Conservation (phyloP, 2,113 vertebrate genomes). For the Crypturellus undulatus region DNA sequence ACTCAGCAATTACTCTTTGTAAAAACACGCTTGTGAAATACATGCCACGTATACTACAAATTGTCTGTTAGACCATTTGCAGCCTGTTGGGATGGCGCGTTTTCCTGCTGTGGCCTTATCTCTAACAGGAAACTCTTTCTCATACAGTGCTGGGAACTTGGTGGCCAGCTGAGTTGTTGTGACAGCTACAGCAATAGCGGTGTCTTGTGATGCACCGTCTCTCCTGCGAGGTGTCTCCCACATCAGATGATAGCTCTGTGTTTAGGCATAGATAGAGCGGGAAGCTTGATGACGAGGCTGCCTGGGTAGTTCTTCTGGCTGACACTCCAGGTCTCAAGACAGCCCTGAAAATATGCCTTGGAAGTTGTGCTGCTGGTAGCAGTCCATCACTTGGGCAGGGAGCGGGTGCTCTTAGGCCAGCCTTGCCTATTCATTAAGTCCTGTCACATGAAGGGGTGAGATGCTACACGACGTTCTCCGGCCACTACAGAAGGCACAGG, state of each 20-base stretch:
- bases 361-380: fast-evolving
- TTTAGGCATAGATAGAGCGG: background rate
- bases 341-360: background rate
- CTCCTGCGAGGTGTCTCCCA: background rate
- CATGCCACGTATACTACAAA: background rate
- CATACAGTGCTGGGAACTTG: background rate
- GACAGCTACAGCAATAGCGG: background rate
- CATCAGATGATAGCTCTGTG: background rate
- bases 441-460: fast-evolving
- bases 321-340: background rate
- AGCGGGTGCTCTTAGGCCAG: background rate
- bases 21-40: background rate
- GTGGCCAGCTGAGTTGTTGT: background rate
- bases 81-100: background rate
- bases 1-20: background rate
- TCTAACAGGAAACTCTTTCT: background rate
- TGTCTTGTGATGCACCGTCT: background rate
- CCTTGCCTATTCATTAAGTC: fast-evolving
- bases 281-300: background rate
- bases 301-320: background rate
- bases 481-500: background rate
- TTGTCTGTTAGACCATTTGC: background rate
- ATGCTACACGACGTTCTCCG: background rate
- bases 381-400: background rate
- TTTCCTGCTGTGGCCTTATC: background rate